phyloP scores from a whole-genome alignment of 1,140 invertebrate genomes.

The Sesamia nonagrioides region DNA sequence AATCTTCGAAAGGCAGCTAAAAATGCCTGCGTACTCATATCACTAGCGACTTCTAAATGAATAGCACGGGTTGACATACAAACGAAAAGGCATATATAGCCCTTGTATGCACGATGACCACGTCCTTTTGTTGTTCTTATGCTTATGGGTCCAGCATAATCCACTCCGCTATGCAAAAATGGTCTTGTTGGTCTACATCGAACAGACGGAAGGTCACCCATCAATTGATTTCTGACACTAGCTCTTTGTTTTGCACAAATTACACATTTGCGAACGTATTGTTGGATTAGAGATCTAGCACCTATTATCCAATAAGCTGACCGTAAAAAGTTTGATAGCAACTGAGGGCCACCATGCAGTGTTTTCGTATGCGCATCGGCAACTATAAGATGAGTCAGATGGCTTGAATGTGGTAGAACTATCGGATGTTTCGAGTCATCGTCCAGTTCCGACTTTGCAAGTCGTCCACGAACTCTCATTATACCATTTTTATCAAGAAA shows the following conservation, averaged over 20 bases:
- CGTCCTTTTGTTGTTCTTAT: constrained; percentile 12
- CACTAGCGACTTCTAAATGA: too few species aligned
- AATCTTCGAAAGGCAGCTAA: too few species aligned
- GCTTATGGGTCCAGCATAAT: constrained; percentile 15
- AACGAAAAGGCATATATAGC: background rate
- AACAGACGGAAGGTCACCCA: constrained; percentile 11
- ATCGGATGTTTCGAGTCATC: constrained; percentile 37
- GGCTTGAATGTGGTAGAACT: constrained; percentile 28
- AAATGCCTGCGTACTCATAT: too few species aligned
- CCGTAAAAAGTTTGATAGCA: constrained; percentile 35
- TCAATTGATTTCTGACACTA: background rate
- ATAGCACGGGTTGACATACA: background rate
- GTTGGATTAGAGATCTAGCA: constrained; percentile 23
- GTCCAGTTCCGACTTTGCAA: constrained; percentile 23
- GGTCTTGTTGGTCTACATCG: constrained; percentile 17
- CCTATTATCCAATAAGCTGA: constrained; percentile 45
- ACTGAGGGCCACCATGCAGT: constrained; percentile 39
- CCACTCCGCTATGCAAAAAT: constrained; percentile 17
- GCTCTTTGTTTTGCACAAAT: constrained; percentile 3
- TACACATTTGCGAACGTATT: constrained; percentile 14
- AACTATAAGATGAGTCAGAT: constrained; percentile 31
- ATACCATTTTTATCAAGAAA: constrained; percentile 31
- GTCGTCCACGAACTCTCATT: constrained; percentile 32
- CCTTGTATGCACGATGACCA: constrained; percentile 16
- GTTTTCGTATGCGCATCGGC: constrained; percentile 34